Evolutionary conservation across 2,797 vertebrate species (phyloP).

Genomic region (Girardinus metallicus): DNA sequence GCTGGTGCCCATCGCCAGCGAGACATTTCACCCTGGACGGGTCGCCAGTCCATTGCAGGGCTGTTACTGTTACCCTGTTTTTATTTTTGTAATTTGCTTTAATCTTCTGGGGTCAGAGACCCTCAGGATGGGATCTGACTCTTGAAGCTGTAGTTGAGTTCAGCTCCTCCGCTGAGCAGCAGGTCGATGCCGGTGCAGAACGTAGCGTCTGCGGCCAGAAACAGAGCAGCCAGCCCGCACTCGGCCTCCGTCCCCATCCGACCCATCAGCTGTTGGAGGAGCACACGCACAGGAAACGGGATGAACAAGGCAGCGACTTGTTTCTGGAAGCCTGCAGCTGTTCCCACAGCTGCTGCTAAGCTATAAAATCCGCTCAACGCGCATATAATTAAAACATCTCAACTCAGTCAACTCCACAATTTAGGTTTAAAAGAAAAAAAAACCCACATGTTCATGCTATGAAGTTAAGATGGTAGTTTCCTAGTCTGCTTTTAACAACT

Average conservation of each 20-base stretch:
- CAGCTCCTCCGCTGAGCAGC: conserved; percentile 83
- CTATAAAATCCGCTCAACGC: not conserved
- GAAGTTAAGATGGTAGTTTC: not conserved
- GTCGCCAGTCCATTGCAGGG: too few relatives aligned
- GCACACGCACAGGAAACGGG: not conserved
- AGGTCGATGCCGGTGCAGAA: conserved; percentile 87
- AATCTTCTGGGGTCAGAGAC: not conserved
- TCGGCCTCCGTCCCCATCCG: conserved; percentile 85
- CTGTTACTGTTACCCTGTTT: not conserved
- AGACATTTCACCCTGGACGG: too few relatives aligned
- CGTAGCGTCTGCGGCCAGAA: conserved; percentile 83
- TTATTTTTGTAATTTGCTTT: not conserved
- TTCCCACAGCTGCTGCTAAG: conserved; percentile 3
- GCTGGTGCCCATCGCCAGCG: too few relatives aligned
- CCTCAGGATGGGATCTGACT: conserved; percentile 66
- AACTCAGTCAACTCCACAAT: not conserved
- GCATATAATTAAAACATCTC: not conserved
- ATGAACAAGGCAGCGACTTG: not conserved
- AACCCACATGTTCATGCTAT: not conserved
- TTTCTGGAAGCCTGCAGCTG: not conserved
- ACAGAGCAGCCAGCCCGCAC: conserved; percentile 80
- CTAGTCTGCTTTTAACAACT: not conserved
- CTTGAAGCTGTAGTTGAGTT: conserved; percentile 84
- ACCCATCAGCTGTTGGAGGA: conserved; percentile 81
- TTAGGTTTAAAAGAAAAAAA: not conserved